Evolutionary conservation across 2,113 vertebrate genomes (phyloP).

Genomic region (Oriolus oriolus): DNA sequence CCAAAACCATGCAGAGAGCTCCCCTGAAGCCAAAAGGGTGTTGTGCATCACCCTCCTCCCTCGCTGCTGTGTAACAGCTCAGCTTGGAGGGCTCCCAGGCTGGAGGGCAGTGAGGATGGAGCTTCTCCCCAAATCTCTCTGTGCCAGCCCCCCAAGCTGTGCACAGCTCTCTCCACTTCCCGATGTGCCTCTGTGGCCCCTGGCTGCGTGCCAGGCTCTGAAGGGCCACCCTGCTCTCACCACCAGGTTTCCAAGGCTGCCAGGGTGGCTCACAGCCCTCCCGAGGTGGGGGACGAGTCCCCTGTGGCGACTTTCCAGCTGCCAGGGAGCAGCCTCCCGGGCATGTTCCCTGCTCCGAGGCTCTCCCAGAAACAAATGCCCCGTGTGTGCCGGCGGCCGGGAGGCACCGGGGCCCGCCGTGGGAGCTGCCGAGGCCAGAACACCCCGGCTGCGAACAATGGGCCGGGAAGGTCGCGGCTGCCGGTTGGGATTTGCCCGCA

Average conservation of each 20-base stretch:
- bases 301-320: fast-evolving
- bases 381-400: fast-evolving
- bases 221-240: not conserved
- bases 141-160: not conserved
- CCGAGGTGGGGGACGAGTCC: fast-evolving
- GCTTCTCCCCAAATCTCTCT: not conserved
- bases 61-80: too few relatives aligned
- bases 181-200: too few relatives aligned
- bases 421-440: not conserved
- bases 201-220: not conserved
- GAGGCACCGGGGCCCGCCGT: fast-evolving
- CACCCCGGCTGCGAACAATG: fast-evolving
- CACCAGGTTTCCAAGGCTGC: not conserved
- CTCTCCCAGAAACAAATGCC: not conserved
- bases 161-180: not conserved
- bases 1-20: not conserved
- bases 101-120: not conserved
- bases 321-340: not conserved
- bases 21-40: not conserved
- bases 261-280: fast-evolving
- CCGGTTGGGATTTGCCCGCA: not conserved
- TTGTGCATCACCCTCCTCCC: not conserved
- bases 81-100: not conserved
- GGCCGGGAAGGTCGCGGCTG: fast-evolving
- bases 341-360: not conserved